phyloP scores from a whole-genome alignment of 2,888 invertebrate genomes.

The Agriopis leucophaearia region DNA sequence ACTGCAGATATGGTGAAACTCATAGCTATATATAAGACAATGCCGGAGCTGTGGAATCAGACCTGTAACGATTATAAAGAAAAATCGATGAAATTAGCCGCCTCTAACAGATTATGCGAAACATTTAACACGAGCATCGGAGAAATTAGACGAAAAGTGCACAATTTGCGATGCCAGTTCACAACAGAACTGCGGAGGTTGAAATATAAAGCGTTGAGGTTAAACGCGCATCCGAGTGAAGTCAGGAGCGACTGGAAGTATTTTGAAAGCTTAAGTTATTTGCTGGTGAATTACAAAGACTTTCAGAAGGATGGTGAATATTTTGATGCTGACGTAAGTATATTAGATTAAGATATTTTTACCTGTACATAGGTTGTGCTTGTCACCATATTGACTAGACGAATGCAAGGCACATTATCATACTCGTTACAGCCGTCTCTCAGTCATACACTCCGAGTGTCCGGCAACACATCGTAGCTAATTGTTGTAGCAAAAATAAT shows the following conservation, averaged over 20 bases:
- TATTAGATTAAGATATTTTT: too few relatives aligned
- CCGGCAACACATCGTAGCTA: too few relatives aligned
- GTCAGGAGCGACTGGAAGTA: conserved; percentile 15
- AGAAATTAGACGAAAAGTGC: conserved; percentile 15
- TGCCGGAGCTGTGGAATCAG: conserved; percentile 16
- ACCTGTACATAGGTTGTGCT: too few relatives aligned
- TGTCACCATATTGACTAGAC: too few relatives aligned
- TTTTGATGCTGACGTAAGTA: neutral
- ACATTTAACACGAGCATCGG: neutral
- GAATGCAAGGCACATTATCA: too few relatives aligned
- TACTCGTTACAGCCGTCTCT: too few relatives aligned
- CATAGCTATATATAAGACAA: conserved; percentile 5
- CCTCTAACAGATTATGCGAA: neutral
- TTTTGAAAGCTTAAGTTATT: conserved; percentile 2
- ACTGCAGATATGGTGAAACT: neutral
- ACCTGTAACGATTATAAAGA: neutral
- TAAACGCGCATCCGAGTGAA: neutral
- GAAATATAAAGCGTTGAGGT: neutral
- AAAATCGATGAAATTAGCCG: neutral
- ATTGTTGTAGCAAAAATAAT: too few relatives aligned
- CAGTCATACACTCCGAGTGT: too few relatives aligned
- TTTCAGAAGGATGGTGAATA: conserved; percentile 1
- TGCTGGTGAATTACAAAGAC: conserved; percentile 10
- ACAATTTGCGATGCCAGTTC: conserved; percentile 14
- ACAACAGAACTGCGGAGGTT: conserved; percentile 6